phyloP scores from a whole-genome alignment of 2,888 invertebrate genomes.

The Nezara viridula region DNA sequence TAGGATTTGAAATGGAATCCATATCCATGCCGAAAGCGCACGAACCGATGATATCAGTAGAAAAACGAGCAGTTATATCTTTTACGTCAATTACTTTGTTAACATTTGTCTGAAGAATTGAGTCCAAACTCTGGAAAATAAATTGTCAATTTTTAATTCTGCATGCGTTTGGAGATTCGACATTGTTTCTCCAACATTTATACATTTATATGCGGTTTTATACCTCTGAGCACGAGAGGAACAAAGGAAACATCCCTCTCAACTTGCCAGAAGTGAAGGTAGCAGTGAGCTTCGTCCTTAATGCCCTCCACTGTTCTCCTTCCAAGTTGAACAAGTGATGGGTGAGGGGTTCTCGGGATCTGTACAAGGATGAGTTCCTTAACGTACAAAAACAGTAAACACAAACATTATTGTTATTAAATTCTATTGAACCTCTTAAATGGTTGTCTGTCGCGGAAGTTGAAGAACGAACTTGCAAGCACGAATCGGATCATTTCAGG shows the following conservation, averaged over 20 bases:
- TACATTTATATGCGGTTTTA: too few species aligned
- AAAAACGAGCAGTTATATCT: constrained; percentile 69
- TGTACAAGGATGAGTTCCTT: neutral
- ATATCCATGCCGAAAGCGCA: constrained; percentile 71
- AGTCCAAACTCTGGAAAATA: constrained; percentile 42
- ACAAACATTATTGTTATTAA: neutral
- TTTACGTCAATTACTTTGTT: constrained; percentile 68
- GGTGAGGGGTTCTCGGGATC: constrained; percentile 47
- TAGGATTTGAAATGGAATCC: constrained; percentile 66
- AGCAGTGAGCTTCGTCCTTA: constrained; percentile 61
- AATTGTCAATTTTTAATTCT: neutral
- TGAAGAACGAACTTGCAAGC: constrained; percentile 61
- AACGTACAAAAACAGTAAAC: neutral
- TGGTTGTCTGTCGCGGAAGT: constrained; percentile 58
- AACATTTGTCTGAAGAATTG: constrained; percentile 14
- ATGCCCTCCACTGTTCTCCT: constrained; percentile 61
- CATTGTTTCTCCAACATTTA: too few species aligned
- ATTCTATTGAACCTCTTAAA: constrained; percentile 32
- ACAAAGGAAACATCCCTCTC: constrained; percentile 61
- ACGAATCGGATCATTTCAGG: constrained; percentile 61
- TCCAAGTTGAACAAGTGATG: constrained; percentile 62
- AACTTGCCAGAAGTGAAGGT: constrained; percentile 63
- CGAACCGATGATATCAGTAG: constrained; percentile 71
- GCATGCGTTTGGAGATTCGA: too few species aligned
- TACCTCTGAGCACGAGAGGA: constrained; percentile 49